These are phyloP conservation scores for Oreamnos americanus DNA, from an alignment of 2,113 vertebrate genomes.

Conservation along the genomic window DNA sequence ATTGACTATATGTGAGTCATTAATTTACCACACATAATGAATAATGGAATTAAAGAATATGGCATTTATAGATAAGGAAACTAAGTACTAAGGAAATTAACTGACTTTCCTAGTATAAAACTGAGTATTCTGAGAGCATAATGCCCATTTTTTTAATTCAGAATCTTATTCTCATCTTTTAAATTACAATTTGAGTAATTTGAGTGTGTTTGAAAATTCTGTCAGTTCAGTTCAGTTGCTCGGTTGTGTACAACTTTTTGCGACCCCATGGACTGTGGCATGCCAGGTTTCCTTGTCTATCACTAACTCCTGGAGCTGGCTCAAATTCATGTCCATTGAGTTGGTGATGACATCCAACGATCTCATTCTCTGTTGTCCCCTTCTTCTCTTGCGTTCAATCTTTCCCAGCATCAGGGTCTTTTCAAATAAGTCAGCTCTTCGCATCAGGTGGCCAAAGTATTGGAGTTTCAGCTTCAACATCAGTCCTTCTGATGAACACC, in stretches of 20 bases:
- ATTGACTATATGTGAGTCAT: neutral
- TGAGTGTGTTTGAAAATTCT: neutral
- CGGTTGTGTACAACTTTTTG: neutral
- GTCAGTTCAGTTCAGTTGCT: neutral
- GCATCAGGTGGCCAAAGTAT: rapidly evolving
- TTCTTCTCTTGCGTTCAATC: neutral
- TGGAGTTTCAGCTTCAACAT: neutral
- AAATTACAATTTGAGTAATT: neutral
- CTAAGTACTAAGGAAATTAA: neutral
- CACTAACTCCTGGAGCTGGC: neutral
- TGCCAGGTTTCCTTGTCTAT: neutral
- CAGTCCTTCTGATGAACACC: neutral
- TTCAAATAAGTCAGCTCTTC: neutral
- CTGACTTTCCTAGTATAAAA: neutral
- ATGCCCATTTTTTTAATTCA: neutral
- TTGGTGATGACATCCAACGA: neutral
- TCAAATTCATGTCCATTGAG: neutral
- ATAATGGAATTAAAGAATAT: neutral
- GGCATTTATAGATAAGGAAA: neutral
- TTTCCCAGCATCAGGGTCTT: neutral
- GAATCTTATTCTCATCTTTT: neutral
- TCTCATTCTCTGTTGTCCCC: neutral
- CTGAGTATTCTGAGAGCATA: neutral
- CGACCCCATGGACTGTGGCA: rapidly evolving
- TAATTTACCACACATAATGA: neutral